Conservation (phyloP, 2,797 vertebrate species). For the Helarctos malayanus region DNA sequence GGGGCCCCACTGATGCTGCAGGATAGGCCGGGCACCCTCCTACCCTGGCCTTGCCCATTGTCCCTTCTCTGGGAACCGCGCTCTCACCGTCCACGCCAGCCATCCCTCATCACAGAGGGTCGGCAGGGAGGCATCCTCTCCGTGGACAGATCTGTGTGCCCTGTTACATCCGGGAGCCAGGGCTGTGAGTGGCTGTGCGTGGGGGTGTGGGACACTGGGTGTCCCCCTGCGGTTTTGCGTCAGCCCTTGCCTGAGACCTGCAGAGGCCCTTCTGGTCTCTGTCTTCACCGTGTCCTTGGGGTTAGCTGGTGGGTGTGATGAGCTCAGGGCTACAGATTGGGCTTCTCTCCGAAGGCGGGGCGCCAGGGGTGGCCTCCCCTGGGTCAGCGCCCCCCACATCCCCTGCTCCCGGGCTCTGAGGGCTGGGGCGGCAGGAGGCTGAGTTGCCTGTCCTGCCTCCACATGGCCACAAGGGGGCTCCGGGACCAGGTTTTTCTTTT, state of each 20-base stretch:
- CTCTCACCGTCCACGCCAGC: neutral
- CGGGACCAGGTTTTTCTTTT: conserved; percentile 61
- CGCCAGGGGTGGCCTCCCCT: neutral
- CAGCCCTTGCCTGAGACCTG: neutral
- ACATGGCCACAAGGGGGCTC: conserved; percentile 76
- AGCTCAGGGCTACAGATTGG: neutral
- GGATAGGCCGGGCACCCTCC: neutral
- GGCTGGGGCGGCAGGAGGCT: fast-evolving
- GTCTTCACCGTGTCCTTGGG: neutral
- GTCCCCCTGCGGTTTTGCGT: neutral
- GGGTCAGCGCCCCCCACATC: fast-evolving
- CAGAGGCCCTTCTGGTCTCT: neutral
- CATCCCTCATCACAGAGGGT: neutral
- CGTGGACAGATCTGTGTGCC: neutral
- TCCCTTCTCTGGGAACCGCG: neutral
- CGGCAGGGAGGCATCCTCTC: neutral
- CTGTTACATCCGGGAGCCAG: neutral
- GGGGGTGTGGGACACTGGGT: neutral
- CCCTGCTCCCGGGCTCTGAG: neutral
- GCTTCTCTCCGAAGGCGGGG: neutral
- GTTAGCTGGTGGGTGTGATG: neutral
- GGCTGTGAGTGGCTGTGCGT: neutral
- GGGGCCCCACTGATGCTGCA: neutral
- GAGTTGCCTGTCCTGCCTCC: neutral
- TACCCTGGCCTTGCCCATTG: neutral